Conservation (phyloP, 1,140 invertebrate species). For the Trichonephila clavipes region DNA sequence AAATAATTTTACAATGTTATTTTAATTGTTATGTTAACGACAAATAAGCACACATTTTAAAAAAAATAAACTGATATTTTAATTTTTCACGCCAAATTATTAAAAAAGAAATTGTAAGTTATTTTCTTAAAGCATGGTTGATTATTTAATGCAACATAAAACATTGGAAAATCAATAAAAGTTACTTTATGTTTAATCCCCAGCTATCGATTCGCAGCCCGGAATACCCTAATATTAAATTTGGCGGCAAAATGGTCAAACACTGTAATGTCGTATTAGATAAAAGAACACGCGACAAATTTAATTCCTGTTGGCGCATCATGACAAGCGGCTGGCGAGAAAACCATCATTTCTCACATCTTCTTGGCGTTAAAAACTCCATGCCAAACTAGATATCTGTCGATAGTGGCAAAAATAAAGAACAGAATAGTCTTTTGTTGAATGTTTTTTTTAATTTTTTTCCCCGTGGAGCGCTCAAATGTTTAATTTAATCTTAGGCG, state of each 20-base stretch:
- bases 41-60: too few species aligned
- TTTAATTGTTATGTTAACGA: too few species aligned
- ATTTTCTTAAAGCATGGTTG: too few species aligned
- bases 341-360: neutral
- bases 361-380: conserved; percentile 31
- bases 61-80: too few species aligned
- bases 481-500: conserved; percentile 74
- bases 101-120: too few species aligned
- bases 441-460: conserved; percentile 28
- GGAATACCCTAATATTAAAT: neutral
- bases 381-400: conserved; percentile 51
- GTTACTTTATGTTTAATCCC: neutral
- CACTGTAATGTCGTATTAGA: neutral
- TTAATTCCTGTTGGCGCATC: neutral
- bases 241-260: neutral
- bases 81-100: too few species aligned
- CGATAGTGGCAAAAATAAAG: conserved; percentile 52
- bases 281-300: neutral
- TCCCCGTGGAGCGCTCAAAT: conserved; percentile 44
- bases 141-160: too few species aligned
- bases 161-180: neutral
- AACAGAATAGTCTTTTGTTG: conserved; percentile 63
- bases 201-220: neutral
- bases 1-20: too few species aligned
- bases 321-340: neutral